Evolutionary conservation across 2,888 invertebrate genomes (phyloP).

Genomic region (Danaus chrysippus): DNA sequence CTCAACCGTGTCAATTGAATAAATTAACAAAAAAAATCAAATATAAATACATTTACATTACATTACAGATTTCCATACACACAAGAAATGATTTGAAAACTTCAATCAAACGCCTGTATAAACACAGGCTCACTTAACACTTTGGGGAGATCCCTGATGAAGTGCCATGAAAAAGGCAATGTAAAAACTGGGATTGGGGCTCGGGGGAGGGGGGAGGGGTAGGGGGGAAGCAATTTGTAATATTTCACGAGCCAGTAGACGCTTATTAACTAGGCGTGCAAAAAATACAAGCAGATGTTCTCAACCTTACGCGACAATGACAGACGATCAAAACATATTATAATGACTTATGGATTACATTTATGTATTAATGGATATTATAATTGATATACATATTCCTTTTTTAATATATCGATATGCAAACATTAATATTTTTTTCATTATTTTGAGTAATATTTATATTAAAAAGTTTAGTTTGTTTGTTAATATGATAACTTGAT

Average conservation of each 20-base stretch:
- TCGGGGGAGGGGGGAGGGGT: slow-evolving; percentile 9
- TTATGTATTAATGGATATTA: background rate
- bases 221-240: slow-evolving; percentile 74
- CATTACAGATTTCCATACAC: background rate
- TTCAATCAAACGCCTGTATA: slow-evolving; percentile 33
- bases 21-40: background rate
- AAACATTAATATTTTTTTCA: background rate
- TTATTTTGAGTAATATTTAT: background rate
- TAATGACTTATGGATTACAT: background rate
- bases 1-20: no score
- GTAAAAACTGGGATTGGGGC: slow-evolving; percentile 55
- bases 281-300: slow-evolving; percentile 61
- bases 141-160: slow-evolving; percentile 52
- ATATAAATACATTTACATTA: background rate
- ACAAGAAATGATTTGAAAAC: slow-evolving; percentile 11
- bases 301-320: slow-evolving; percentile 40
- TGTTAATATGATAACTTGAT: no score
- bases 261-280: slow-evolving; percentile 77
- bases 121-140: slow-evolving; percentile 55
- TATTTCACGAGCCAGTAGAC: slow-evolving; percentile 79
- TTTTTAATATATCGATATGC: background rate
- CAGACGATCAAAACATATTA: background rate
- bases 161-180: slow-evolving; percentile 59
- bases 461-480: background rate
- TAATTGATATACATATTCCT: background rate